Conservation (phyloP, 1,140 invertebrate genomes). For the Leguminivora glycinivorella region DNA sequence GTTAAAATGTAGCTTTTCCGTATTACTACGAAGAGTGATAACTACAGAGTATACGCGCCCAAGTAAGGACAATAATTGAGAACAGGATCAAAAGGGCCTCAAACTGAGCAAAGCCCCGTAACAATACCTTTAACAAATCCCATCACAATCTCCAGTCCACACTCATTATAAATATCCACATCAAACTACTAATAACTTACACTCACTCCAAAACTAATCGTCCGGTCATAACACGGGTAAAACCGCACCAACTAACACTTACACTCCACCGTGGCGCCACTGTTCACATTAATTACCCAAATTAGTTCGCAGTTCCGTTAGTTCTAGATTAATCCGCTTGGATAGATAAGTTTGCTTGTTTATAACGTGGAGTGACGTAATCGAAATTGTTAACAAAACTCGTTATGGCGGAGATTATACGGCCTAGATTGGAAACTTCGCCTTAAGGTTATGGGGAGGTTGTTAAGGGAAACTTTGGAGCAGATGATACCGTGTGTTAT, state of each 20-base stretch:
- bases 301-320: neutral
- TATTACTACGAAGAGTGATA: too few species aligned
- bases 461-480: neutral
- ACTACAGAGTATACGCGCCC: too few species aligned
- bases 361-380: slow-evolving; percentile 23
- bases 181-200: slow-evolving; percentile 8
- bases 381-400: slow-evolving; percentile 28
- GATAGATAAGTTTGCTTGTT: slow-evolving; percentile 6
- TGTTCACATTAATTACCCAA: slow-evolving; percentile 5
- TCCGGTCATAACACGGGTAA: slow-evolving; percentile 22
- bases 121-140: neutral
- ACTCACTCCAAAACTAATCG: slow-evolving; percentile 23
- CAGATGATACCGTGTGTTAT: slow-evolving; percentile 9
- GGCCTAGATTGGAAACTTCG: slow-evolving; percentile 2
- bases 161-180: slow-evolving; percentile 20
- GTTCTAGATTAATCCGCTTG: neutral
- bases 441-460: slow-evolving; percentile 20
- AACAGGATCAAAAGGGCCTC: too few species aligned
- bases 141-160: neutral
- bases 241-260: neutral
- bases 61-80: too few species aligned
- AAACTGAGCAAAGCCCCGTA: neutral
- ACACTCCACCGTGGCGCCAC: neutral
- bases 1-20: too few species aligned
- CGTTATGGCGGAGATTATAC: slow-evolving; percentile 25